Base-by-base conservation (phyloP, 2,113 vertebrate genomes). In the Dromas ardeola region DNA sequence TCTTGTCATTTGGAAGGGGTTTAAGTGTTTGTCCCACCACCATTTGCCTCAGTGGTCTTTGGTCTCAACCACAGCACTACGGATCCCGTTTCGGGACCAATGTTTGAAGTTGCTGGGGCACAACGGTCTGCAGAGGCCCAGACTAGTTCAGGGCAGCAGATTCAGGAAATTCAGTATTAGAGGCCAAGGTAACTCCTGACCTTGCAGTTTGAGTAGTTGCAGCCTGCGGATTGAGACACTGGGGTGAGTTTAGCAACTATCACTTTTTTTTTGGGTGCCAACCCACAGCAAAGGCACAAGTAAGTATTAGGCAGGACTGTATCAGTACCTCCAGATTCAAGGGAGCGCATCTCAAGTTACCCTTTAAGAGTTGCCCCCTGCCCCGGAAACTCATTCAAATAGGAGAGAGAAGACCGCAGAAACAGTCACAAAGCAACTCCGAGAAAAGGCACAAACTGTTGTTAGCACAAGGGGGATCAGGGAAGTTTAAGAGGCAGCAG, bases 11-110 rank as follows among this genome's bases (percentile, higher is more conserved):
- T 15, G 45, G 58, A 49, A 25, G 22, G 34, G 17, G 0, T 16
- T 87, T 3, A 8, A 19, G 30, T 3, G 11, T 53, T 77, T 3
- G 15, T 65, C 40, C 34, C 47, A 36, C 2, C 65, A 3, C 8
- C 8, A 0, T 13, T 29, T 22, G 29, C 63, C 45, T 38, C 17
- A 2, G 15, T 0, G 0, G 21, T n/a, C 40, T 40, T 69, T 6
- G 61, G 10, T 14, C 45, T 30, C 71, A 15, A 5, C 27, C 22
- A 30, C 58, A 56, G 25, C 62, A 6, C n/a, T 8, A 38, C 32
- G 14, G 27, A 70, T 63, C 49, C n/a, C 20, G 1, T 11, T 72
- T 27, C 43, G 19, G 27, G 40, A 23, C 14, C 10, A 0, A 0
- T 4, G 2, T 40, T 53, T 49, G 18, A 7, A 72, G 21, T 12